These are phyloP conservation scores for Cataglyphis livida DNA, from an alignment of 2,888 invertebrate genomes.

Conservation along the genomic window DNA sequence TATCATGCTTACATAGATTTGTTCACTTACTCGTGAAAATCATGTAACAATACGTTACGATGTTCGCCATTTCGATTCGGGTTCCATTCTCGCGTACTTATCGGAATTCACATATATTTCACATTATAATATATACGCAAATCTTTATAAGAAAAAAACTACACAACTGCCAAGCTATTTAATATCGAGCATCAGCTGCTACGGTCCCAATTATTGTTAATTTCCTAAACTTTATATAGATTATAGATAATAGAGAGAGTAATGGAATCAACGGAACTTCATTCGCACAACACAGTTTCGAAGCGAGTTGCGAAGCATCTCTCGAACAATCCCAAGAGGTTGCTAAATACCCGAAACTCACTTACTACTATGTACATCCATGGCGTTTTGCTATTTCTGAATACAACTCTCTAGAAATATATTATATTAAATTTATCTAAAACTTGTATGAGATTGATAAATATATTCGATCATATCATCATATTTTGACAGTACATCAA, in stretches of 20 bases:
- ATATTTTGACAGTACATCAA: not conserved
- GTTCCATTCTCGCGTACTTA: not conserved
- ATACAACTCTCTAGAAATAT: conserved; percentile 6
- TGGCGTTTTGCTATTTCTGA: not conserved
- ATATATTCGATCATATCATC: conserved; percentile 12
- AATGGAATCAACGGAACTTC: conserved; percentile 54
- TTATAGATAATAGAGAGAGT: not conserved
- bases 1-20: not conserved
- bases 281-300: conserved; percentile 49
- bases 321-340: conserved; percentile 49
- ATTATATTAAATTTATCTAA: conserved; percentile 12
- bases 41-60: not conserved
- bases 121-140: not conserved
- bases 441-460: conserved; percentile 8
- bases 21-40: not conserved
- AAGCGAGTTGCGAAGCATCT: conserved; percentile 55
- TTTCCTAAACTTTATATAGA: conserved; percentile 14
- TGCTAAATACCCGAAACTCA: conserved; percentile 64
- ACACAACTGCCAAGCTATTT: not conserved
- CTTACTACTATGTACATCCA: conserved; percentile 16
- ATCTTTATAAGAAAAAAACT: not conserved
- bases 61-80: not conserved
- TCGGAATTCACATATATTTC: not conserved
- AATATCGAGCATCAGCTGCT: not conserved
- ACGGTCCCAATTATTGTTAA: conserved; percentile 13